Percentiles rank a stretch among this genome's conserved stretches.
phyloP scores from a whole-genome alignment of 2,888 invertebrate genomes.

The Eristalis arbustorum region DNA sequence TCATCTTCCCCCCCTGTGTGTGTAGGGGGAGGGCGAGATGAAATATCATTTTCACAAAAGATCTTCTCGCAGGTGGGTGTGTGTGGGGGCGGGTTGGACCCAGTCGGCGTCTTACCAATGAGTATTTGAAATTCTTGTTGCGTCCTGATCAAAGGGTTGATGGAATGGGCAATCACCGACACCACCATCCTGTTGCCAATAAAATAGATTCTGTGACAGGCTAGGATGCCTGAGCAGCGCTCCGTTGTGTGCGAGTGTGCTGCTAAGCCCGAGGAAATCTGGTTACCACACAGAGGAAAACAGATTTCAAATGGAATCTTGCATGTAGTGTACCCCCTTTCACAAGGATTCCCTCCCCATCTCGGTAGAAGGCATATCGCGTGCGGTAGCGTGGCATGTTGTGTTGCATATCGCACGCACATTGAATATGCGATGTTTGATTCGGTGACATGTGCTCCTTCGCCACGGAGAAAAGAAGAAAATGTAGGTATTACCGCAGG shows the following conservation, averaged over 20 bases:
- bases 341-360: too few species aligned
- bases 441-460: conserved; percentile 49
- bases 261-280: conserved; percentile 16
- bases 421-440: conserved; percentile 41
- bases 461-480: background rate
- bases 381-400: conserved; percentile 32
- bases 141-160: conserved; percentile 37
- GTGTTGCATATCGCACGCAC: conserved; percentile 58
- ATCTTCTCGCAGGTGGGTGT: background rate
- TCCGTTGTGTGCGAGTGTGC: background rate
- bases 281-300: conserved; percentile 12
- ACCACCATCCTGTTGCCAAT: background rate
- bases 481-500: background rate
- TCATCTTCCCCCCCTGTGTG: background rate
- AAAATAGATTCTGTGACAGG: conserved; percentile 6
- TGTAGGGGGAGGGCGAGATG: background rate
- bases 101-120: background rate
- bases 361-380: conserved; percentile 15
- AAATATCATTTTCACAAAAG: background rate
- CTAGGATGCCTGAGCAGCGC: background rate
- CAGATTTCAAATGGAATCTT: conserved; percentile 22
- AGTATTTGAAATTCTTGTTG: conserved; percentile 25
- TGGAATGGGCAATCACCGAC: background rate
- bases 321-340: background rate
- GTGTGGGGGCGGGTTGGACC: background rate